Conservation (phyloP, 92 coral and sea anemone species). For the Chrysogorgia sp. region DNA sequence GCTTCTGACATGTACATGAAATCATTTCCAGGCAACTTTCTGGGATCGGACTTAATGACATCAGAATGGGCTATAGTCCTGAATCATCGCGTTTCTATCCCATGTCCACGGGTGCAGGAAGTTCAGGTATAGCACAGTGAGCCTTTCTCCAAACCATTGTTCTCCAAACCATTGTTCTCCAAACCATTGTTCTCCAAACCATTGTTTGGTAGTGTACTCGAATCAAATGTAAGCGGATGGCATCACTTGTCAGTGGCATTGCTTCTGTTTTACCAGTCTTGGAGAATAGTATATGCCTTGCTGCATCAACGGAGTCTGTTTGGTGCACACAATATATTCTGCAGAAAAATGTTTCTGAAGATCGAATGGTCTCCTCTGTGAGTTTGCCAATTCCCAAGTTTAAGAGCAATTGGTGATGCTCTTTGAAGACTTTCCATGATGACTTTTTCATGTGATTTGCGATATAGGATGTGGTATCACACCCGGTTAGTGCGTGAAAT, state of each 20-base stretch:
- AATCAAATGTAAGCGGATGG: slow-evolving; percentile 50
- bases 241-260: slow-evolving; percentile 61
- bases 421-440: slow-evolving; percentile 49
- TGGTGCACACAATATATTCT: slow-evolving; percentile 27
- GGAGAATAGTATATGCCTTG: slow-evolving; percentile 52
- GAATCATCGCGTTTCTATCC: slow-evolving; percentile 44
- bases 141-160: slow-evolving; percentile 53
- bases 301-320: slow-evolving; percentile 42
- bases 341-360: slow-evolving; percentile 52
- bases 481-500: slow-evolving; percentile 54
- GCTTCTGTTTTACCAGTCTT: slow-evolving; percentile 47
- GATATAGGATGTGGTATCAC: slow-evolving; percentile 53
- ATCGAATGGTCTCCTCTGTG: slow-evolving; percentile 25
- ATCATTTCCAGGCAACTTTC: slow-evolving; percentile 17
- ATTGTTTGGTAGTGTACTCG: slow-evolving; percentile 58
- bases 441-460: slow-evolving; percentile 46
- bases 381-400: slow-evolving; percentile 48
- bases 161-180: too few relatives aligned
- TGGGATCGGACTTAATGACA: slow-evolving; percentile 14
- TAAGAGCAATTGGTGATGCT: slow-evolving; percentile 40
- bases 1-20: slow-evolving; percentile 15
- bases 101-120: slow-evolving; percentile 50
- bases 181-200: slow-evolving; percentile 45
- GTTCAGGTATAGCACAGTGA: slow-evolving; percentile 45
- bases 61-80: slow-evolving; percentile 32